These are phyloP conservation scores for Arrhopalites spinosus DNA, from an alignment of 2,888 invertebrate genomes.

Conservation along the genomic window DNA sequence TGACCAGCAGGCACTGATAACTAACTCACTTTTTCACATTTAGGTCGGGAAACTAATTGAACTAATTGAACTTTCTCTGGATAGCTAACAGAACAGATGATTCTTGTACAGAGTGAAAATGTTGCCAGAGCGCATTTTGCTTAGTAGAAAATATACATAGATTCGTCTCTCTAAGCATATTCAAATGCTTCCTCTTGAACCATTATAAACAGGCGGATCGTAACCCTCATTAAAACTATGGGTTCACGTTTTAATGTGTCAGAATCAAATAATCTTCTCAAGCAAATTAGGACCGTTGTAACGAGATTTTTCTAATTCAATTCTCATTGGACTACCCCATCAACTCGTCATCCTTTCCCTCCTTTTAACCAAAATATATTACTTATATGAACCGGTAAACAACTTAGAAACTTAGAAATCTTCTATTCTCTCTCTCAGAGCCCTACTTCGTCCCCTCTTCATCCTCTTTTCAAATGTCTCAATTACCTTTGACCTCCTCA, in stretches of 20 bases:
- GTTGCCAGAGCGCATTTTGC: conserved; percentile 13
- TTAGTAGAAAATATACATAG: neutral
- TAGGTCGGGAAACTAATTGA: conserved; percentile 26
- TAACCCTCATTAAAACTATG: conserved; percentile 20
- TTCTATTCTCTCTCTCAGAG: too few species aligned
- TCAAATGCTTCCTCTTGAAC: conserved; percentile 29
- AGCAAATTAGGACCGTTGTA: conserved; percentile 17
- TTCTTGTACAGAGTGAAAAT: conserved; percentile 20
- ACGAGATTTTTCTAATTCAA: conserved; percentile 16
- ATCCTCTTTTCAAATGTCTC: too few species aligned
- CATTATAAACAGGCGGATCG: conserved; percentile 29
- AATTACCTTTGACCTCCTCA: too few species aligned
- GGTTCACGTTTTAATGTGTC: conserved; percentile 28
- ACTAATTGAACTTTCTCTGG: conserved; percentile 22
- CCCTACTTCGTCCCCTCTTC: neutral
- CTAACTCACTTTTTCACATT: conserved; percentile 19
- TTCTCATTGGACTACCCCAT: conserved; percentile 23
- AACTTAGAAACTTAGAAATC: neutral
- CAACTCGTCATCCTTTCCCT: conserved; percentile 31
- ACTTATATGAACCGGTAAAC: conserved; percentile 17
- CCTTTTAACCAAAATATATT: conserved; percentile 23
- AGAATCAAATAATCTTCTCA: conserved; percentile 15
- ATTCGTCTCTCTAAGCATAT: conserved; percentile 9
- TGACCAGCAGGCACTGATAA: conserved; percentile 27
- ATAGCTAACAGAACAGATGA: conserved; percentile 18